A percentile compares a stretch with the other conserved stretches of the same genome.
These are phyloP conservation scores for Xanthia icteritia DNA, from an alignment of 2,888 invertebrate species.

Conservation along the genomic window DNA sequence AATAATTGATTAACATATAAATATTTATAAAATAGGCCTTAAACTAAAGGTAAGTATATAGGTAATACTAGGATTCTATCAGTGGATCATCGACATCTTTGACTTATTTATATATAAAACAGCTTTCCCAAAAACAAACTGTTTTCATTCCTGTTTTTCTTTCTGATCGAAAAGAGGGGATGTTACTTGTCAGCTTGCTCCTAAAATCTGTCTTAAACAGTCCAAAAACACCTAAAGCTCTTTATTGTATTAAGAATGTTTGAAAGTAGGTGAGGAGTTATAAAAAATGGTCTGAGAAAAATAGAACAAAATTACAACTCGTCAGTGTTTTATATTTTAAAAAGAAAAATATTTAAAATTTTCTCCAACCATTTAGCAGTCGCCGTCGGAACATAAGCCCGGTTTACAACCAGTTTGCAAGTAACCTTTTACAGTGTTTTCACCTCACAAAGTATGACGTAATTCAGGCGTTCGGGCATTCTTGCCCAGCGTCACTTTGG, in stretches of 20 bases:
- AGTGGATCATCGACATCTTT: neutral
- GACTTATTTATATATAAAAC: neutral
- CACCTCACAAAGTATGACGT: conserved; percentile 45
- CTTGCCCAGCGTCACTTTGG: conserved; percentile 57
- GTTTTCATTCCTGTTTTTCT: neutral
- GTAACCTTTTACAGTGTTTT: conserved; percentile 35
- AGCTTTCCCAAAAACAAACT: neutral
- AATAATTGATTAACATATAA: no score
- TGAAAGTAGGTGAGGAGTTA: neutral
- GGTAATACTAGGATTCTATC: no score
- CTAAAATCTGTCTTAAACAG: neutral
- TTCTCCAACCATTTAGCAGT: conserved; percentile 15
- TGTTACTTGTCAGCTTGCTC: neutral
- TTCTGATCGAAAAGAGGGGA: neutral
- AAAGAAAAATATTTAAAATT: conserved; percentile 30
- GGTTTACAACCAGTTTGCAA: conserved; percentile 26
- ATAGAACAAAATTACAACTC: neutral
- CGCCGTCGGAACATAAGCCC: conserved; percentile 11
- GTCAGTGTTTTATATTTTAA: neutral
- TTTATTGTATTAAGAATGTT: neutral
- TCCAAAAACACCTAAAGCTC: neutral
- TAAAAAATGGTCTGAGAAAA: neutral
- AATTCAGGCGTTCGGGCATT: conserved; percentile 60
- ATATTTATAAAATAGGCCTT: no score
- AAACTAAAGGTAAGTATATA: no score